Evolutionary conservation across 2,113 vertebrate genomes (phyloP).

Genomic region (Tachycineta bicolor): DNA sequence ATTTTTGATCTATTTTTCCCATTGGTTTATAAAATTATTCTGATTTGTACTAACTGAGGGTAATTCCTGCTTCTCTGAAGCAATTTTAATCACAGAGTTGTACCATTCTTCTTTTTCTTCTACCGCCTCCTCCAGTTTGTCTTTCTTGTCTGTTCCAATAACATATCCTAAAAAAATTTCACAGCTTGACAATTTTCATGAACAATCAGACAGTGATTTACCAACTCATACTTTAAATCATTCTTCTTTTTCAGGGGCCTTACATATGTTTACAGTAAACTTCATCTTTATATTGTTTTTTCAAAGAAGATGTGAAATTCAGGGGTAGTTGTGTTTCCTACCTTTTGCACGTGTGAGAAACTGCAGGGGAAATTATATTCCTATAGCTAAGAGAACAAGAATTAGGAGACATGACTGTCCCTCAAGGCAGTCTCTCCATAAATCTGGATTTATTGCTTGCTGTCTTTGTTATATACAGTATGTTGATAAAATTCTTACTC

Average conservation of each 20-base stretch:
- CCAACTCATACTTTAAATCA: neutral
- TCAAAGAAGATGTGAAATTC: neutral
- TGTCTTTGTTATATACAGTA: neutral
- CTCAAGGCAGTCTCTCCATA: neutral
- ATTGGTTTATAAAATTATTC: neutral
- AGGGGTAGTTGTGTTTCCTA: neutral
- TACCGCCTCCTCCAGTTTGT: neutral
- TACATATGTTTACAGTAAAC: neutral
- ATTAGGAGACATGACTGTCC: neutral
- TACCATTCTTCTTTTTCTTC: neutral
- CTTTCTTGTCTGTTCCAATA: neutral
- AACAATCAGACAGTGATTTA: neutral
- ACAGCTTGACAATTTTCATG: neutral
- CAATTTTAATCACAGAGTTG: neutral
- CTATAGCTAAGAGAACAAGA: neutral
- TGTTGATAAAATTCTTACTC: neutral
- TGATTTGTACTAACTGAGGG: neutral
- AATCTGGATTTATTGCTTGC: neutral
- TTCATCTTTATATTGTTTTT: neutral
- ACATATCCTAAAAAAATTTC: neutral
- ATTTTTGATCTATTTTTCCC: neutral
- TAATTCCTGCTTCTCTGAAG: neutral
- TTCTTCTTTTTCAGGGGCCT: neutral
- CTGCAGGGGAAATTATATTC: neutral
- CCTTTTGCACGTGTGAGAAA: neutral